Base-by-base conservation (phyloP, 2,888 invertebrate genomes). In the Erebia aethiops region DNA sequence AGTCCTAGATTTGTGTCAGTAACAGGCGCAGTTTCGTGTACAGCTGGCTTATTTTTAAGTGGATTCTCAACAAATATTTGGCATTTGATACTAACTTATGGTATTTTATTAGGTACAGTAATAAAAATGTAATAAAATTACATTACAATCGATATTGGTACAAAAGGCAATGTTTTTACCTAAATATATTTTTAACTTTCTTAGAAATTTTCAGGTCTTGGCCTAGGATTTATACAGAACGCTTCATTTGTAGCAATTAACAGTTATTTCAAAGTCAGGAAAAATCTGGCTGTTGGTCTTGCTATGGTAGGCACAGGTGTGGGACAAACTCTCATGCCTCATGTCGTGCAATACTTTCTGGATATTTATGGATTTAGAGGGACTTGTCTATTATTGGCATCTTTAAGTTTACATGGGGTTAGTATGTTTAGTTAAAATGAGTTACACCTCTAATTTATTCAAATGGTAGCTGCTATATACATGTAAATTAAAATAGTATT, bases 221-320 rank as follows among this genome's bases (percentile, higher is more conserved):
- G 96, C 49, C 89, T 96, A 75, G 96, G 96, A 43, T 92, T 97
- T 72, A 95, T 96, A 75, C 95, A 95, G 75, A 96, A 96, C 60
- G 95, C 96, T 3, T 94, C 96, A 46, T 96, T 96, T 84, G 95
- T 96, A 79, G 95, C 95, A 46, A 95, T 96, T 73, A 96, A 96
- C 83, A 94, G 95, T 35, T 97, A 96, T 85, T 97, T 97, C 81
- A 95, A 93, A 71, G 90, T 92, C 70, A 94, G 92, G 82, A 95
- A 96, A 77, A 95, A 95, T 73, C 94, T 95, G 56, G 97, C 97
- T n/a, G 96, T 96, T 69, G 96, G 96, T 1, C 89, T 96, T 46
- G 95, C 96, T 0, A 94, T 96, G 89, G 96, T 96, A 41, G 97
- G 97, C 70, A 96, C 96, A 75, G 96, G 96, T 72, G 86, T 96